Evolutionary conservation across 2,797 vertebrate species (phyloP).

Genomic region (Chiloscyllium punctatum): DNA sequence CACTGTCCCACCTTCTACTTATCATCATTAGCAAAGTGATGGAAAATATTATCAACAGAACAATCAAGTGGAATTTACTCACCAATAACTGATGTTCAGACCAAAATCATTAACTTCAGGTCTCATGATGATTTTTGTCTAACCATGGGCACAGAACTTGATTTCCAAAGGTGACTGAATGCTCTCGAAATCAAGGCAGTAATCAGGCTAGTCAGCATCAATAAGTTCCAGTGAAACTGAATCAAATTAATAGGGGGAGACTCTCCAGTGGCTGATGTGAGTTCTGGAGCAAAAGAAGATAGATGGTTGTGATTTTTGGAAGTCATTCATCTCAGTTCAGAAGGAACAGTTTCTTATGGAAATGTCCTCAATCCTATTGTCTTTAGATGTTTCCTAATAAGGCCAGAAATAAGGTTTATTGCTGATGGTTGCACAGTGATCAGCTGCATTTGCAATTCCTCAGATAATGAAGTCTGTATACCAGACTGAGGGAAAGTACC

Average conservation of each 20-base stretch:
- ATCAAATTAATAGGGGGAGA: not conserved
- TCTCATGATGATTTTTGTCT: not conserved
- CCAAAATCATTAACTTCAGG: not conserved
- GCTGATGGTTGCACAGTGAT: no score
- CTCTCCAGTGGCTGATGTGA: not conserved
- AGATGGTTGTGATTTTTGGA: not conserved
- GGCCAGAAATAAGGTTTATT: no score
- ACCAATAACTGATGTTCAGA: not conserved
- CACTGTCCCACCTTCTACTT: not conserved
- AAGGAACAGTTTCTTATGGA: not conserved
- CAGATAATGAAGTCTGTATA: no score
- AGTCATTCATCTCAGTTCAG: not conserved
- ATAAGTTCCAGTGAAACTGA: not conserved
- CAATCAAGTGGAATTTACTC: not conserved
- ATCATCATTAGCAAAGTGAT: not conserved
- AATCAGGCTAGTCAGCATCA: not conserved
- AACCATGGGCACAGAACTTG: not conserved
- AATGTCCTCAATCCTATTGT: not conserved
- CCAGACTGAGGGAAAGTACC: no score
- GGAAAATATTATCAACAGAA: not conserved
- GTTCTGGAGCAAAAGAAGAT: not conserved
- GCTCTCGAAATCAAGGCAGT: not conserved
- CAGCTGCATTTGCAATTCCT: no score
- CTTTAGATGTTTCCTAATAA: not conserved
- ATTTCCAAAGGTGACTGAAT: not conserved